These are phyloP conservation scores for Rhagoletis zephyria DNA, from an alignment of 1,140 invertebrate genomes.

Conservation along the genomic window DNA sequence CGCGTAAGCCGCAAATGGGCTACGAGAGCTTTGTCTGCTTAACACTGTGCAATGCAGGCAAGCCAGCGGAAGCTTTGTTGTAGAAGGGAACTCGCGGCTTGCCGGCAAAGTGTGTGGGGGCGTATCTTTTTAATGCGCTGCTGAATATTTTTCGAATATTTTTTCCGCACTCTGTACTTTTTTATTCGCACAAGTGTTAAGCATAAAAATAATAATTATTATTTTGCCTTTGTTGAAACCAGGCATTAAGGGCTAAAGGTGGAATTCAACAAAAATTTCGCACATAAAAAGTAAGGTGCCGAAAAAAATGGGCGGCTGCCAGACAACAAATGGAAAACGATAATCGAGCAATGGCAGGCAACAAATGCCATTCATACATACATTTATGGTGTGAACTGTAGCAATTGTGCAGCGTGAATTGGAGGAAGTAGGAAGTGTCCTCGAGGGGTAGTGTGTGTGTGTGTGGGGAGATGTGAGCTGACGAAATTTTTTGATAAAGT, in stretches of 20 bases:
- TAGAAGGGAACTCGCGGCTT: not conserved
- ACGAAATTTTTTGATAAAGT: conserved; percentile 28
- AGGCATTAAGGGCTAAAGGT: conserved; percentile 8
- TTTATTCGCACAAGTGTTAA: conserved; percentile 57
- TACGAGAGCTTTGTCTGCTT: not conserved
- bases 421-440: not conserved
- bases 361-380: not conserved
- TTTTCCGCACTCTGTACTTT: not conserved
- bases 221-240: conserved; percentile 65
- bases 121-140: conserved; percentile 43
- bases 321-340: conserved; percentile 15
- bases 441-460: not conserved
- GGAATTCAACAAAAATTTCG: conserved; percentile 31
- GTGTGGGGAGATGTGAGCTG: not conserved
- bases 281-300: not conserved
- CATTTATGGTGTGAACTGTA: conserved; percentile 70
- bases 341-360: conserved; percentile 8
- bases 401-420: conserved; percentile 63
- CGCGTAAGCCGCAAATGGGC: not conserved
- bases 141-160: not conserved
- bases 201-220: conserved; percentile 71
- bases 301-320: not conserved
- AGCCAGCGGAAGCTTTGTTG: not conserved
- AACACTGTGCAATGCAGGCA: conserved; percentile 2
- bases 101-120: not conserved